Conservation (phyloP, 2,888 invertebrate genomes). For the Hemaris fuciformis region DNA sequence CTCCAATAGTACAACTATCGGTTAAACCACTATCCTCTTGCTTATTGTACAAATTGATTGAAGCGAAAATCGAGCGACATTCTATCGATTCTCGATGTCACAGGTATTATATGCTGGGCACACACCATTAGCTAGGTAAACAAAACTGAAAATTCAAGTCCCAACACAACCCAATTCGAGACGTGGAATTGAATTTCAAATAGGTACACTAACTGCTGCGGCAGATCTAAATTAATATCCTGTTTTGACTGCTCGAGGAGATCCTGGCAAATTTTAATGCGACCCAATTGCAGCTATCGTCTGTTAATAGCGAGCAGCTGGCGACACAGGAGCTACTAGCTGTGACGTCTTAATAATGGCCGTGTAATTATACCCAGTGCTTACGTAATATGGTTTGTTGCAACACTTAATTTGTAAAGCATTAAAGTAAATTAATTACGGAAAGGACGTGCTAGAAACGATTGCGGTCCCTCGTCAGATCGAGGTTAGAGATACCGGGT, state of each 20-base stretch:
- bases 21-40: too few species aligned
- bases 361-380: background rate
- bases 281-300: conserved; percentile 22
- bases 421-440: background rate
- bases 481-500: conserved; percentile 5
- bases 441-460: background rate
- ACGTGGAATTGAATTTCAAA: conserved; percentile 50
- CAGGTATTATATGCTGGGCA: background rate
- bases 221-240: conserved; percentile 38
- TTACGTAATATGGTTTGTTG: background rate
- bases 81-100: background rate
- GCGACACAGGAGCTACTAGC: conserved; percentile 22
- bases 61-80: background rate
- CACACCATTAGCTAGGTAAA: conserved; percentile 21
- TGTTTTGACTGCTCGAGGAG: conserved; percentile 23
- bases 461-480: conserved; percentile 1
- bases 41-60: too few species aligned
- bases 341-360: conserved; percentile 18
- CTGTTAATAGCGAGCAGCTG: conserved; percentile 26
- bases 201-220: conserved; percentile 31
- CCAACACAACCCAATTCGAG: conserved; percentile 34
- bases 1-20: too few species aligned
- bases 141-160: conserved; percentile 37
- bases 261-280: conserved; percentile 27
- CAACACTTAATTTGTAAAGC: background rate